Conservation (phyloP, 2,888 invertebrate species). For the Pachycephus smyrnensis region DNA sequence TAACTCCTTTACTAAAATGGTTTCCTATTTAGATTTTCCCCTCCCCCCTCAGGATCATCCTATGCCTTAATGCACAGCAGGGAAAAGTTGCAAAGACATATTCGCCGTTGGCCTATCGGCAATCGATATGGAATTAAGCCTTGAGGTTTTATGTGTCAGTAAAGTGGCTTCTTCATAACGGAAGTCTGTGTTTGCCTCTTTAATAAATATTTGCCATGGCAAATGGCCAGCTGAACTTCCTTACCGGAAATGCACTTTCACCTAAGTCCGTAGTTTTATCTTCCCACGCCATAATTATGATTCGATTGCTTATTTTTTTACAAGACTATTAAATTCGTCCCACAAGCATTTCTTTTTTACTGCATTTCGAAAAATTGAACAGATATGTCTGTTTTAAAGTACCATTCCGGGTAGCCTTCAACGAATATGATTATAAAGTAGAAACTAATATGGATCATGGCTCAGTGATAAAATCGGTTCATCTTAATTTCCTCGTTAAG, state of each 20-base stretch:
- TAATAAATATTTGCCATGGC: slow-evolving; percentile 26
- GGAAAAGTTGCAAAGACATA: too few species aligned
- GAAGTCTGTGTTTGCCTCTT: slow-evolving; percentile 14
- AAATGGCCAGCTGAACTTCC: slow-evolving; percentile 14
- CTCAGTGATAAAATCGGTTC: not conserved
- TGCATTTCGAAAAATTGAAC: not conserved
- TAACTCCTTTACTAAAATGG: too few species aligned
- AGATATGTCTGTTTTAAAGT: not conserved
- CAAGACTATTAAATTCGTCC: too few species aligned
- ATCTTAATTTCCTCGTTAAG: not conserved
- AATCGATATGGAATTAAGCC: slow-evolving; percentile 31
- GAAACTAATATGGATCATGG: not conserved
- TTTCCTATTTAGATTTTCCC: too few species aligned
- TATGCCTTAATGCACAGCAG: too few species aligned
- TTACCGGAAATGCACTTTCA: too few species aligned
- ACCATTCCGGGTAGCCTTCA: not conserved
- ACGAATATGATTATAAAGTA: not conserved
- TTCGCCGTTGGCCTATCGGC: not conserved
- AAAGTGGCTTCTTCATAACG: slow-evolving; percentile 9
- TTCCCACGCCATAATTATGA: too few species aligned
- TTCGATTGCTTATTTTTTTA: too few species aligned
- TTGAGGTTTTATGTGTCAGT: slow-evolving; percentile 19
- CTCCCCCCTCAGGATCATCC: too few species aligned
- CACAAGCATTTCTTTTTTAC: too few species aligned
- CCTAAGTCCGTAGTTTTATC: slow-evolving; percentile 13